Evolutionary conservation across 1,140 invertebrate genomes (phyloP).

Genomic region (Pomacea maculata): DNA sequence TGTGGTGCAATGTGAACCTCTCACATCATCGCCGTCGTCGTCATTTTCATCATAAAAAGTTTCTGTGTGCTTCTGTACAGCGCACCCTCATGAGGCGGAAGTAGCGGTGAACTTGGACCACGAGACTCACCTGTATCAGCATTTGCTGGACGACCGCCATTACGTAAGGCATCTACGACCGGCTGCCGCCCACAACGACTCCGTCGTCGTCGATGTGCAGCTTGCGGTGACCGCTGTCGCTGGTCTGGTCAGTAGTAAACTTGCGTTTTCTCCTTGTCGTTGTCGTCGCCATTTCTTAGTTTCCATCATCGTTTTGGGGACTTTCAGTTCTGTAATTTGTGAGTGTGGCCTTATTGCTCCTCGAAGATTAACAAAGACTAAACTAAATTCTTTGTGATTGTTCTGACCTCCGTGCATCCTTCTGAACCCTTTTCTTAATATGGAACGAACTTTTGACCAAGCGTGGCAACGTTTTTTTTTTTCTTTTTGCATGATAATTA

Average conservation of each 20-base stretch:
- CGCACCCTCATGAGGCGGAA: slow-evolving; percentile 20
- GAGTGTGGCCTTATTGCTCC: neutral
- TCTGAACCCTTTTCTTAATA: too few species aligned
- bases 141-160: slow-evolving; percentile 23
- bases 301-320: neutral
- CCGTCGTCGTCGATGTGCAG: slow-evolving; percentile 20
- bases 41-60: too few species aligned
- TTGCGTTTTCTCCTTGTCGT: neutral
- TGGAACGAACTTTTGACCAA: too few species aligned
- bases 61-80: neutral
- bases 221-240: slow-evolving; percentile 15
- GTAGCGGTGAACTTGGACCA: slow-evolving; percentile 24
- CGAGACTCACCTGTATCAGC: slow-evolving; percentile 21
- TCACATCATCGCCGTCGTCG: too few species aligned
- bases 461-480: too few species aligned
- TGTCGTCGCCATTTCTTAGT: neutral
- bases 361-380: too few species aligned
- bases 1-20: too few species aligned
- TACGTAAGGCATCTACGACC: slow-evolving; percentile 25
- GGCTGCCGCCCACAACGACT: slow-evolving; percentile 19
- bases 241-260: slow-evolving; percentile 16
- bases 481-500: too few species aligned
- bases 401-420: too few species aligned
- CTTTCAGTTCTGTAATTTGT: neutral
- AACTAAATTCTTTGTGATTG: too few species aligned